Base-by-base conservation (phyloP, 2,113 vertebrate species). In the human region DNA sequence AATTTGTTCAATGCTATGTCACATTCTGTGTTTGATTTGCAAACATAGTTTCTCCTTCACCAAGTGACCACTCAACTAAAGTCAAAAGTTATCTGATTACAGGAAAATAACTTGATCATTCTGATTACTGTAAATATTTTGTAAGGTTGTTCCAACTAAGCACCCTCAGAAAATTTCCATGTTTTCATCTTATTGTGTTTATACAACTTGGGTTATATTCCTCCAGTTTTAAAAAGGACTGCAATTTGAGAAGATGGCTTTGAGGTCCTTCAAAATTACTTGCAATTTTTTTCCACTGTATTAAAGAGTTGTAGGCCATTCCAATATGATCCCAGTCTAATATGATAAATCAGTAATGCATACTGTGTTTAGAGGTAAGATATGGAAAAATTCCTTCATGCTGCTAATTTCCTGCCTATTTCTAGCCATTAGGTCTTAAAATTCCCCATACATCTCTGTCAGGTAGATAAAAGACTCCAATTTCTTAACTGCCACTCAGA, bases 351-450 rank as follows among this genome's bases (percentile, higher is more conserved):
- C 96, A 97, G 97, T 85, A 94, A 97, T 97, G 48, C 72, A 64
- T 92, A 97, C 85, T 98, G 94, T 98, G 95, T 97, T 96, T 98
- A 87, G 94, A 97, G 68, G 95, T 96, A 98, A 98, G 98, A 93
- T 97, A 98, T 94, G 96, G 97, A 98, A 97, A 98, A 97, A 93
- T 98, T 98, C 92, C 98, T 99, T 98, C 97, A 98, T 17, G 97
- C 97, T 17, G 97, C 97, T 98, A 98, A 98, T 98, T 99, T 98
- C 97, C 96, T 97, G 89, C 52, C 93, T 94, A 98, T 98, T 98
- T 98, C 97, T 99, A 98, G 98, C 98, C 97, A 98, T 98, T 98
- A 98, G 89, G 90, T 95, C 98, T 98, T 98, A 98, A 98, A 91
- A 98, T 98, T 90, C 97, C 95, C 93, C 96, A 98, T 98, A 98